Evolutionary conservation across 2,113 vertebrate genomes (phyloP), one percentile per base, ranked within the genome.

Genomic region (Esox niger): DNA sequence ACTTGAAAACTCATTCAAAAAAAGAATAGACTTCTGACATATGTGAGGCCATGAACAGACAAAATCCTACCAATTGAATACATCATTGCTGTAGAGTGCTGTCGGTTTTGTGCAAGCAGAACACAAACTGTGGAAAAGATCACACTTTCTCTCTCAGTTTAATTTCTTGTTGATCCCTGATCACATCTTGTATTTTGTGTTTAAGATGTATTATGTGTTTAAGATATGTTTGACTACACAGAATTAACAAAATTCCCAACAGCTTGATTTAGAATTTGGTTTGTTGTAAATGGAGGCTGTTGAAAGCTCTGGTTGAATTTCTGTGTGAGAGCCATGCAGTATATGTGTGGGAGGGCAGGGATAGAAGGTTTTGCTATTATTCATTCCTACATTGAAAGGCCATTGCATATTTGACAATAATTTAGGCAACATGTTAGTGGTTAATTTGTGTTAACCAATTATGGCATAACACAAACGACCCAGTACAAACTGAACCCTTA

Each of bases 371-470:
- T 65, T 56, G 49, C 70, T 66, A 66, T 77, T 58, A 57, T 69
- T 73, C 57, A 27, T 11, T 10, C 46, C 38, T 65, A 38, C 38
- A 59, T 71, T 11, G 46, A 89, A 82, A 86, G 83, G 76, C 83
- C 79, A 85, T 71, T 54, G 71, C 61, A 63, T 54, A 77, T 70
- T 75, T 67, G 75, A 86, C 82, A 70, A 64, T 82, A 73, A 85
- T 80, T 79, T 78, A 75, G 71, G 74, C 59, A 60, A 68, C 68
- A 57, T 67, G 77, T 87, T 76, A 78, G 76, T 63, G 73, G 79
- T 79, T 84, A 83, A 87, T 88, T 86, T 86, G 79, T 73, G 65
- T 83, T 78, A 77, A 84, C 80, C 83, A 84, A 80, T 81, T 75
- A 84, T 68, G 76, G 74, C 59, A 9, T 74, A 60, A 75, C 69